phyloP scores from a whole-genome alignment of 2,797 vertebrate genomes.

The Arctocebus calabarensis region DNA sequence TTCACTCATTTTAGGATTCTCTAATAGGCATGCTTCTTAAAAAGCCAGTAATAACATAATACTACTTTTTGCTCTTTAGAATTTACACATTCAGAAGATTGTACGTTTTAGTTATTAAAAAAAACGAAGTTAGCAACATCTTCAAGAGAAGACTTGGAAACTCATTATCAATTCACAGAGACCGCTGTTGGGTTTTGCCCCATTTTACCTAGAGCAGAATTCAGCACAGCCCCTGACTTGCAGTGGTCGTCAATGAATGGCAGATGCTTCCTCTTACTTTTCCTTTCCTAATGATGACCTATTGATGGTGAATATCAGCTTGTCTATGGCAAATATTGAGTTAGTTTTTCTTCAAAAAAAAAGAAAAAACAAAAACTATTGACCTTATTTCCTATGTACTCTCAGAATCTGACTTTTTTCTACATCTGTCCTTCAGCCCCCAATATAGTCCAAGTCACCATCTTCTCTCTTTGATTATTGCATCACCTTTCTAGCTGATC shows the following conservation, averaged over 20 bases:
- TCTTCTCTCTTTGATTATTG: neutral
- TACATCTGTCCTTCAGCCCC: no score
- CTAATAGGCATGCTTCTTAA: conserved; percentile 23
- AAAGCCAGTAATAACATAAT: neutral
- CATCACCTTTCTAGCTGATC: neutral
- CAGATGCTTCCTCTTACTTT: neutral
- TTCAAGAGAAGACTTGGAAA: neutral
- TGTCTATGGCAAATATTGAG: neutral
- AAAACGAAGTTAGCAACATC: neutral
- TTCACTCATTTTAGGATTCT: neutral
- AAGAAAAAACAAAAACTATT: neutral
- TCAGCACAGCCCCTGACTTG: neutral
- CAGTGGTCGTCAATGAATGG: neutral
- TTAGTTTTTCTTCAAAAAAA: neutral
- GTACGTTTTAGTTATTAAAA: conserved; percentile 22
- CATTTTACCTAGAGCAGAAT: neutral
- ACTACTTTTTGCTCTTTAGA: conserved; percentile 29
- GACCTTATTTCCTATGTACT: neutral
- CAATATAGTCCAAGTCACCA: neutral
- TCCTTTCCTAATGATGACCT: neutral
- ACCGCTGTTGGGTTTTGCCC: accelerated
- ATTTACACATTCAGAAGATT: neutral
- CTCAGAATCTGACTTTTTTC: neutral
- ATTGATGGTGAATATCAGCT: neutral
- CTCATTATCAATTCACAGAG: neutral